phyloP scores from a whole-genome alignment of 2,113 vertebrate species.

The Numida meleagris region DNA sequence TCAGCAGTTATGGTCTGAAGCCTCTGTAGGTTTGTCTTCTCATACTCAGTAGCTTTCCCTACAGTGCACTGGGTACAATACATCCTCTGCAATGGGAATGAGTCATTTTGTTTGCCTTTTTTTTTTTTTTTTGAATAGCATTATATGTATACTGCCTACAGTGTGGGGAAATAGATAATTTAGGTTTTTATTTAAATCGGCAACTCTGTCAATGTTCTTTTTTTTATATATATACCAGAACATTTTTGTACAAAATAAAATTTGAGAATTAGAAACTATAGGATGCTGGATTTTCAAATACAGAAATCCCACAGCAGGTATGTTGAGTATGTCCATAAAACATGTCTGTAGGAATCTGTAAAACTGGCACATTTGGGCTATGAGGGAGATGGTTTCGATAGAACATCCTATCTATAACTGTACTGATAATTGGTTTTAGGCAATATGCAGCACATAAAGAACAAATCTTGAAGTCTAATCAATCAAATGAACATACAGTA shows the following conservation, averaged over 20 bases:
- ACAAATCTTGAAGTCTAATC: background rate
- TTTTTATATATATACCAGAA: background rate
- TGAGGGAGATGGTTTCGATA: background rate
- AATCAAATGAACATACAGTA: background rate
- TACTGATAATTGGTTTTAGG: background rate
- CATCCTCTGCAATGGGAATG: background rate
- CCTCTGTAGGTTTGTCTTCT: background rate
- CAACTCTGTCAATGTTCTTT: background rate
- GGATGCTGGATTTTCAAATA: background rate
- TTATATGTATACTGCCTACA: background rate
- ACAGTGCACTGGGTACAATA: background rate
- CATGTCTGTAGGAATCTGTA: background rate
- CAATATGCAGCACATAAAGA: background rate
- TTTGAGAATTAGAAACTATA: background rate
- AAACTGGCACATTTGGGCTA: background rate
- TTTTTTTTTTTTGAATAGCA: background rate
- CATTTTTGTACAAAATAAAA: background rate
- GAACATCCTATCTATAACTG: fast-evolving
- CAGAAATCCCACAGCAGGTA: background rate
- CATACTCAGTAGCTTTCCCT: background rate
- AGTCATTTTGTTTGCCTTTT: background rate
- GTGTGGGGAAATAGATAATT: background rate
- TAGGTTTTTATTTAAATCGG: background rate
- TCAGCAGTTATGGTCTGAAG: background rate
- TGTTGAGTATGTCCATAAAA: background rate